Evolutionary conservation across 1,140 invertebrate genomes (phyloP), one percentile per base, ranked within the genome.

Genomic region (Cyrtorhinus lividipennis): DNA sequence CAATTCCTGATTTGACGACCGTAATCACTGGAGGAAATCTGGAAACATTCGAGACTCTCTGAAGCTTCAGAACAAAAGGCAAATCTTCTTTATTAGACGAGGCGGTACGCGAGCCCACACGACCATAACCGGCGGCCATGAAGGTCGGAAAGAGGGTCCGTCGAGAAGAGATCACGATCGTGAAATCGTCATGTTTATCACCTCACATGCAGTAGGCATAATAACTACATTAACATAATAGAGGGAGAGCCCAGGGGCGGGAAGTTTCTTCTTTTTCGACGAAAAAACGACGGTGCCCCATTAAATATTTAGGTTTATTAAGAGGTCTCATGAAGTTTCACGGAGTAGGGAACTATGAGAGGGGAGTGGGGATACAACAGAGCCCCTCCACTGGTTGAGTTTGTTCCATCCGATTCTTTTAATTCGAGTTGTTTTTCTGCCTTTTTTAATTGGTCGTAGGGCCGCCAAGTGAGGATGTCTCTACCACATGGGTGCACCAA

Each of bases 281-380:
- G n/a, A n/a, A n/a, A n/a, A n/a, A n/a, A n/a, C 48, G 48, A 53
- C 48, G 20, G 48, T 53, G 48, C 10, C 18, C 48, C 48, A 53
- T 53, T 53, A 53, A 53, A 53, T 53, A 53, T 53, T n/a, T 53
- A 53, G 10, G 20, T 53, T 53, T 53, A 53, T 53, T 53, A 53
- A 53, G 20, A 53, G 48, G 18, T 13, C 10, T 53, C 20, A n/a
- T n/a, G n/a, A n/a, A n/a, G n/a, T n/a, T n/a, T n/a, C n/a, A n/a
- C 48, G 20, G 20, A 22, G 48, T 15, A 53, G n/a, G 48, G 20
- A 53, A 53, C 10, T 15, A 20, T 13, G 20, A 20, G 48, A 53
- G 48, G 10, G 20, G 48, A 10, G 38, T n/a, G 38, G 38, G n/a
- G 38, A n/a, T n/a, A 44, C 8, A 44, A n/a, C 38, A 8, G 8